These are phyloP conservation scores for Bombus haemorrhoidalis DNA, from an alignment of 1,140 invertebrate genomes.

Conservation along the genomic window DNA sequence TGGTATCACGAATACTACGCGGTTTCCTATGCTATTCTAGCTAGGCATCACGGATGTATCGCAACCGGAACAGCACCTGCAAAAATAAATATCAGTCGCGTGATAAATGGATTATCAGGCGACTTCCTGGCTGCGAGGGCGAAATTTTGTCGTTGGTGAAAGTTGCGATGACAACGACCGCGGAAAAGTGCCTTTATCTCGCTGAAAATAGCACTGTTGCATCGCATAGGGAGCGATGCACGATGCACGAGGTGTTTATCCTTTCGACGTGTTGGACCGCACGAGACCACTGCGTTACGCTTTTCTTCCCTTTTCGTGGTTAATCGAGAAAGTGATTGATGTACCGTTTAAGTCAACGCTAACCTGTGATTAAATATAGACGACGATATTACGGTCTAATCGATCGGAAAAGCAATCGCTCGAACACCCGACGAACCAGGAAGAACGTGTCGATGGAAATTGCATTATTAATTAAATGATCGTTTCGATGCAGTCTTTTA, in stretches of 20 bases:
- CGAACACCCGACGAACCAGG: not conserved
- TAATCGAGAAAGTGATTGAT: slow-evolving; percentile 44
- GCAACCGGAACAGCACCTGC: slow-evolving; percentile 46
- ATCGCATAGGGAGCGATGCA: not conserved
- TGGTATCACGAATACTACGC: slow-evolving; percentile 24
- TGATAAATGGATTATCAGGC: slow-evolving; percentile 65
- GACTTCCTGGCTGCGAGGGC: slow-evolving; percentile 60
- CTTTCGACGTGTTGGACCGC: not conserved
- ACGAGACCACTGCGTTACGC: too few species aligned
- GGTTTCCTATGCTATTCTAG: not conserved
- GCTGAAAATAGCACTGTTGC: slow-evolving; percentile 1
- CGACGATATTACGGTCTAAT: slow-evolving; percentile 15
- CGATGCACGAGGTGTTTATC: not conserved
- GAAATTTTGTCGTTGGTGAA: slow-evolving; percentile 35
- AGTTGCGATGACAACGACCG: slow-evolving; percentile 1
- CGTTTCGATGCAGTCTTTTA: not conserved
- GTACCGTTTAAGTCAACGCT: not conserved
- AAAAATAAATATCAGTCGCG: slow-evolving; percentile 63
- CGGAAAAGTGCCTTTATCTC: slow-evolving; percentile 14
- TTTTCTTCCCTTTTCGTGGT: slow-evolving; percentile 13
- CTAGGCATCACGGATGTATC: slow-evolving; percentile 20
- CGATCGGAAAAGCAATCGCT: slow-evolving; percentile 21
- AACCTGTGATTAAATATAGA: slow-evolving; percentile 20
- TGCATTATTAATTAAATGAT: slow-evolving; percentile 40
- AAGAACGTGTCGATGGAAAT: slow-evolving; percentile 22